Percentiles rank a stretch among this genome's conserved stretches.
Evolutionary conservation across 2,888 invertebrate genomes (phyloP).

Genomic region (Monoplex corrugatus): DNA sequence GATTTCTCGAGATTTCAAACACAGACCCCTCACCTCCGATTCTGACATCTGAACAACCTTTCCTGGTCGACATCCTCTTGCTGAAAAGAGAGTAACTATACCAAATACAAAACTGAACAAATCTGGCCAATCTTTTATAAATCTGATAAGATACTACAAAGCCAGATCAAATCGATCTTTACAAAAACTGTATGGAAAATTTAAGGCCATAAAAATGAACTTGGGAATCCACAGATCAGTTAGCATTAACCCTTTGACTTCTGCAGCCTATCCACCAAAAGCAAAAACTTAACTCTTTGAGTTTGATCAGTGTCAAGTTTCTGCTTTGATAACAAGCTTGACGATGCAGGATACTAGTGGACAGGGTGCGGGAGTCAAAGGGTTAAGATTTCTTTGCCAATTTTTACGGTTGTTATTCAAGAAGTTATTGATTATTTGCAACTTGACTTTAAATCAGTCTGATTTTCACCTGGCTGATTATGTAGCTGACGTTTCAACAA

Average conservation of each 20-base stretch:
- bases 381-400: no score
- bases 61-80: conserved; percentile 93
- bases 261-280: not conserved
- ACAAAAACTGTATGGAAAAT: not conserved
- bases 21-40: conserved; percentile 82
- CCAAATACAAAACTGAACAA: not conserved
- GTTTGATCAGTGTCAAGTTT: no score
- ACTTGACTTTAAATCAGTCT: no score
- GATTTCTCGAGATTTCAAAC: conserved; percentile 84
- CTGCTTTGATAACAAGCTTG: no score
- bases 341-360: no score
- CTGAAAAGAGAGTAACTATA: no score
- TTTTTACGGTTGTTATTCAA: no score
- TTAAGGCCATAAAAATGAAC: not conserved
- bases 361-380: no score
- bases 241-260: not conserved
- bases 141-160: not conserved
- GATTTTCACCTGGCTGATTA: no score
- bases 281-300: no score
- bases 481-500: no score
- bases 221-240: not conserved
- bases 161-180: not conserved
- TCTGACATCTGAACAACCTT: conserved; percentile 85
- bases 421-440: no score
- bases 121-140: not conserved